Evolutionary conservation across 2,113 vertebrate species (phyloP).

Genomic region (Hipposideros armiger): DNA sequence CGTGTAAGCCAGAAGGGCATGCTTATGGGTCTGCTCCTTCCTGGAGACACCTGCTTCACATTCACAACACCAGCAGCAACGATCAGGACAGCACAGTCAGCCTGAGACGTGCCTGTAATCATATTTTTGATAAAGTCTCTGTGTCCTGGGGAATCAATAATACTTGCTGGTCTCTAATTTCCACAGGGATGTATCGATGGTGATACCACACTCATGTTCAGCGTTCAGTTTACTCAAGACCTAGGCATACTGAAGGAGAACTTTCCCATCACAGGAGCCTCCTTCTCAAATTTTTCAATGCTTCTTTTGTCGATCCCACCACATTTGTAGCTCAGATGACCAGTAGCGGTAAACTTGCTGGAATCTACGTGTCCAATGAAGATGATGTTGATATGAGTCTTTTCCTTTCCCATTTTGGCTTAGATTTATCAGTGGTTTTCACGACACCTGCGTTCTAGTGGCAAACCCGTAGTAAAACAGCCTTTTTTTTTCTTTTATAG

Average conservation of each 20-base stretch:
- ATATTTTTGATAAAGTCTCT: background rate
- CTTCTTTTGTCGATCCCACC: background rate
- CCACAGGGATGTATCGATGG: background rate
- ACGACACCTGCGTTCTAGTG: background rate
- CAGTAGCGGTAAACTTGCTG: too few relatives aligned
- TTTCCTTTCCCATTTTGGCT: background rate
- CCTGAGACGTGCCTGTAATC: too few relatives aligned
- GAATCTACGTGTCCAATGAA: too few relatives aligned
- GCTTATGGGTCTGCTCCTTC: background rate
- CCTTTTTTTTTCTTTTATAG: background rate
- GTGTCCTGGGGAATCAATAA: background rate
- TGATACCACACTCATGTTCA: background rate
- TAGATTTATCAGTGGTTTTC: background rate
- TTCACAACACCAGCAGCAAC: background rate
- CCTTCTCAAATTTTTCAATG: background rate
- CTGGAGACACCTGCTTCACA: background rate
- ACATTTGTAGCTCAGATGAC: background rate
- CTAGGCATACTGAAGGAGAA: background rate
- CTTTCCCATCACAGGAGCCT: background rate
- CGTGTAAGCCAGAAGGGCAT: background rate
- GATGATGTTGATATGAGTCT: background rate
- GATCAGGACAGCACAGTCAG: background rate
- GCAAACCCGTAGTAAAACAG: background rate
- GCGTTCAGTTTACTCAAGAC: background rate
- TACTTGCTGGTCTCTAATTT: background rate